Evolutionary conservation across 1,140 invertebrate species (phyloP).

Genomic region (Cotesia chilonis): DNA sequence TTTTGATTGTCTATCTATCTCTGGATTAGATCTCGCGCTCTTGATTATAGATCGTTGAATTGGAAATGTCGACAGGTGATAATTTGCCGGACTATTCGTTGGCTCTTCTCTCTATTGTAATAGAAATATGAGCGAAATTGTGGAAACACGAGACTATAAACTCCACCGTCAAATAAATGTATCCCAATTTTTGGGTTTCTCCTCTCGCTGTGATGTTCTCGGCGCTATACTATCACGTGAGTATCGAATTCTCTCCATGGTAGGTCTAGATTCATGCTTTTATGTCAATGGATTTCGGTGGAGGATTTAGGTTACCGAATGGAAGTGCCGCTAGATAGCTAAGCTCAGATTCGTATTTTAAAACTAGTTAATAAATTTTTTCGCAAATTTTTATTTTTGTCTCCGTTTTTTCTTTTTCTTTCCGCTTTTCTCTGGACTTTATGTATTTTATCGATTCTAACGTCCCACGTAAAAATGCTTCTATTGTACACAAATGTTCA

Average conservation of each 20-base stretch:
- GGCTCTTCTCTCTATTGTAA: not conserved
- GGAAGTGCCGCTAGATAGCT: too few species aligned
- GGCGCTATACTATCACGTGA: not conserved
- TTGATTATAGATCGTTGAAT: conserved; percentile 13
- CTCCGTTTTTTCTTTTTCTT: too few species aligned
- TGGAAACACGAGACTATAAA: conserved; percentile 16
- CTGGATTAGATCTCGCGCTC: not conserved
- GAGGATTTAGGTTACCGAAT: conserved; percentile 7
- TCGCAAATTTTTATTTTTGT: too few species aligned
- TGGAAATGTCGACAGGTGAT: conserved; percentile 14
- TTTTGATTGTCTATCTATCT: too few species aligned
- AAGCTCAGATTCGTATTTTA: too few species aligned
- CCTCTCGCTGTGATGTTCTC: too few species aligned
- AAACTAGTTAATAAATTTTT: too few species aligned
- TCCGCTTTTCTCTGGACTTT: too few species aligned
- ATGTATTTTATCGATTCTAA: too few species aligned
- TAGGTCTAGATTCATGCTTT: not conserved
- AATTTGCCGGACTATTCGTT: not conserved
- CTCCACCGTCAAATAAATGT: not conserved
- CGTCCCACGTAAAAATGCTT: too few species aligned
- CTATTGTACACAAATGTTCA: too few species aligned
- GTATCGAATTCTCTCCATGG: conserved; percentile 24
- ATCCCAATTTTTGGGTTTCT: not conserved
- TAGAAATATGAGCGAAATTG: not conserved
- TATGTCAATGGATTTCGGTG: conserved; percentile 21